phyloP scores from a whole-genome alignment of 2,888 invertebrate species.

The Drosophila tripunctata region DNA sequence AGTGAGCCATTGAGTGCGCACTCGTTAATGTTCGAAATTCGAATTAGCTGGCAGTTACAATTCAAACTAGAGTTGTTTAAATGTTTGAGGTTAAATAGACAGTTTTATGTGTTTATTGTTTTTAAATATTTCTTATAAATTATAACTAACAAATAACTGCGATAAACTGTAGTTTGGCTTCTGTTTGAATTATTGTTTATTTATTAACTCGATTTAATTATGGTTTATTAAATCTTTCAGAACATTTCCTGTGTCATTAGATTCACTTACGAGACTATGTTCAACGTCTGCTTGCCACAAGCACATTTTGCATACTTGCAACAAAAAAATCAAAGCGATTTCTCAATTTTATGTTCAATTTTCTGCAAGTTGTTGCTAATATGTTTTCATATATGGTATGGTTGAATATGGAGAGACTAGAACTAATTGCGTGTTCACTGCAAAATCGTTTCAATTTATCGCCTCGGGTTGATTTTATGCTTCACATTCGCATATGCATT shows the following conservation, averaged over 20 bases:
- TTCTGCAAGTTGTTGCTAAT: constrained; percentile 10
- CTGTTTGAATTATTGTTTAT: no score
- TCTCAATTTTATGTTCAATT: constrained; percentile 63
- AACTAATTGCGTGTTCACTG: constrained; percentile 78
- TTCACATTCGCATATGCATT: constrained; percentile 38
- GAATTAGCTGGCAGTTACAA: background rate
- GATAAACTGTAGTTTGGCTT: no score
- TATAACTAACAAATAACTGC: no score
- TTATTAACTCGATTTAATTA: constrained; percentile 4
- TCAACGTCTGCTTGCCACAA: background rate
- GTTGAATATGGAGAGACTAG: constrained; percentile 43
- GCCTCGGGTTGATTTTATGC: constrained; percentile 76
- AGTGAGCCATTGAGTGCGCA: background rate
- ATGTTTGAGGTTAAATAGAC: background rate
- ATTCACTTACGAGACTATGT: constrained; percentile 3
- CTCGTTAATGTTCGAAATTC: background rate
- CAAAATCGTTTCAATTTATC: constrained; percentile 78
- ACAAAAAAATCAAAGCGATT: constrained; percentile 50
- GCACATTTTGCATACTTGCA: constrained; percentile 36
- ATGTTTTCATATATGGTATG: constrained; percentile 35
- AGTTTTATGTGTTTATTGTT: background rate
- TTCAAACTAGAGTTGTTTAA: background rate
- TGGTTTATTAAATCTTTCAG: background rate
- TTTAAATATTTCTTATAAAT: no score
- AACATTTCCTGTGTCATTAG: constrained; percentile 22